Percentiles rank a stretch among this genome's conserved stretches.
These are phyloP conservation scores for Macheiramphus alcinus DNA, from an alignment of 2,113 vertebrate genomes.

Conservation along the genomic window DNA sequence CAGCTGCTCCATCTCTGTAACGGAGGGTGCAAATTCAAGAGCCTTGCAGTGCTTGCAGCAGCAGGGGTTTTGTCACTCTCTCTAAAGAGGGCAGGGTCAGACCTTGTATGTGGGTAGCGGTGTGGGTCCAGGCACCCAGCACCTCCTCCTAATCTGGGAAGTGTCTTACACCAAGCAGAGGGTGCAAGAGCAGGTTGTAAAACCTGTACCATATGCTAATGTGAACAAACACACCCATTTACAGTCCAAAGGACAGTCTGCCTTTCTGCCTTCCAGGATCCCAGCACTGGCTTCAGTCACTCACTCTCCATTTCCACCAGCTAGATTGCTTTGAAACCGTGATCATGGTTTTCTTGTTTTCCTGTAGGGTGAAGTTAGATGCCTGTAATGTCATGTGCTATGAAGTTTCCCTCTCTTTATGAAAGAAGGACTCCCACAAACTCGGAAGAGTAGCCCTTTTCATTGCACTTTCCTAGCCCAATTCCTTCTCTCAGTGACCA, in stretches of 20 bases:
- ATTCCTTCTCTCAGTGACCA: neutral
- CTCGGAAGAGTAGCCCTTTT: neutral
- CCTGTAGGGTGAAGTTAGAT: neutral
- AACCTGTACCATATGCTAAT: neutral
- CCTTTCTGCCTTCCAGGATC: neutral
- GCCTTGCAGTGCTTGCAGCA: neutral
- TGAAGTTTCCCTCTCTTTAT: neutral
- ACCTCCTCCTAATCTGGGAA: neutral
- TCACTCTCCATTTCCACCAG: neutral
- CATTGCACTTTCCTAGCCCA: neutral
- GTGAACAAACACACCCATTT: neutral
- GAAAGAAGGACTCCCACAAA: neutral
- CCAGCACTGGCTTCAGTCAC: fast-evolving
- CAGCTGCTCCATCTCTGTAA: neutral
- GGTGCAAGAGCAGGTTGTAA: neutral
- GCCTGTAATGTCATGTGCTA: neutral
- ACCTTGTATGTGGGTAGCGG: no score
- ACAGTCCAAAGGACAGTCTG: neutral
- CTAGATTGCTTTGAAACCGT: neutral
- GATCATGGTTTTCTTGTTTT: neutral
- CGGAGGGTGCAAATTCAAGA: fast-evolving
- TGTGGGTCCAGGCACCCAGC: neutral
- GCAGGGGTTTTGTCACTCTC: neutral
- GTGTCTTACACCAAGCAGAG: neutral
- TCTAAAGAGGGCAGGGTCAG: neutral